phyloP scores from a whole-genome alignment of 1,140 invertebrate genomes.

The Papilio helenus region DNA sequence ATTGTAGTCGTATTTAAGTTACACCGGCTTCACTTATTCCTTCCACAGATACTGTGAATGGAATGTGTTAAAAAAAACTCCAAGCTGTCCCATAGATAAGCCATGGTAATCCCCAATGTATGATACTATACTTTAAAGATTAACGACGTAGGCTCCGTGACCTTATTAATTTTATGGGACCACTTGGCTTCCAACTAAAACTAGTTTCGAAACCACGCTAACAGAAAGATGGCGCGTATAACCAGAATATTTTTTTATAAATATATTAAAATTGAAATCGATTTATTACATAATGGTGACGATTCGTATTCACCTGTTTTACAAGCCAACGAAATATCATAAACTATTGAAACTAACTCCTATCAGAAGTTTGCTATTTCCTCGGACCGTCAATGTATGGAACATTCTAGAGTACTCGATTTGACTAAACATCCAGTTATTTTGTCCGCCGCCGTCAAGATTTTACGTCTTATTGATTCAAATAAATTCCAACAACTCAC shows the following conservation, averaged over 20 bases:
- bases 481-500: slow-evolving; percentile 44
- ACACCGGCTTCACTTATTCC: slow-evolving; percentile 2
- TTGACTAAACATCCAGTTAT: not conserved
- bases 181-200: slow-evolving; percentile 61
- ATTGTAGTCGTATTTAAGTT: slow-evolving; percentile 35
- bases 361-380: not conserved
- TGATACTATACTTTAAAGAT: slow-evolving; percentile 59
- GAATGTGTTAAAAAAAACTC: slow-evolving; percentile 29
- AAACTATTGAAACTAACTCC: no score
- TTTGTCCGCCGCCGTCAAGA: not conserved
- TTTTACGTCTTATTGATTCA: slow-evolving; percentile 43
- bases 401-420: not conserved
- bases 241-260: no score
- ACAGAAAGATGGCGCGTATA: not conserved
- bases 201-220: slow-evolving; percentile 56
- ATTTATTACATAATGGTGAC: no score
- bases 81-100: slow-evolving; percentile 31
- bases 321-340: no score
- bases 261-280: no score
- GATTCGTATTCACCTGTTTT: no score
- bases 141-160: slow-evolving; percentile 60
- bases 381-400: not conserved
- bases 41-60: slow-evolving; percentile 15
- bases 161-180: slow-evolving; percentile 77
- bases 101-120: slow-evolving; percentile 51